Base-by-base conservation (phyloP, 30 jellyfish, hydroid and myxozoan species). In the Haliclystus octoradiatus region DNA sequence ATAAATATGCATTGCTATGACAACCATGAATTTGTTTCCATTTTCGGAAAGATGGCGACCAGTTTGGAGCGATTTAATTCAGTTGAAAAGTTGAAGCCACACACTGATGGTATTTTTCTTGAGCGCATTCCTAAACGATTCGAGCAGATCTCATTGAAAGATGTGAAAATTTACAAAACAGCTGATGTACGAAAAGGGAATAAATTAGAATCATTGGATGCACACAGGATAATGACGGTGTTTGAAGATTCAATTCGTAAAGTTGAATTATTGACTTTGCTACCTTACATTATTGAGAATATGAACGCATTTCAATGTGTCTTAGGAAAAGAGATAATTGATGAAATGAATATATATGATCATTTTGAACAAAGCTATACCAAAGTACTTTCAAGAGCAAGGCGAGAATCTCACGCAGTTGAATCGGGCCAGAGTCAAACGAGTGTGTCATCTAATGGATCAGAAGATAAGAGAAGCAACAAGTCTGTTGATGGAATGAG, bases 281-380 rank as follows among this genome's bases (percentile, higher is more conserved):
- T 88, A 24, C 97, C 97, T 26, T 88, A 28, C 50, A 65, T 88
- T 28, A 50, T 75, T 26, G 97, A 88, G 34, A 88, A 80, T 69
- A 33, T 88, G 9, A 84, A 75, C 5, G 87, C 93, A 25, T 80
- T 74, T 53, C 80, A 94, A 2, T 61, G 74, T 1, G 34, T 80
- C 27, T 83, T 88, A 23, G 97, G 97, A 1, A 40, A 76, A 1
- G 92, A 72, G 28, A 26, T 88, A 34, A 79, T 63, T 34, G 1
- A 64, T 34, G 69, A 67, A 7, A 34, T 88, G 5, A 34, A 68
- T 15, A 88, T 75, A 49, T 88, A 88, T 66, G 92, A 75, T 50
- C 25, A 26, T 2, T 26, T 79, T 1, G 93, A 88, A 52, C 62
- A 51, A 31, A 66, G 64, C 2, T 71, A 74, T 68, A 29, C 84